Conservation (phyloP, 2,888 invertebrate genomes). For the Tryphoninae sp. region DNA sequence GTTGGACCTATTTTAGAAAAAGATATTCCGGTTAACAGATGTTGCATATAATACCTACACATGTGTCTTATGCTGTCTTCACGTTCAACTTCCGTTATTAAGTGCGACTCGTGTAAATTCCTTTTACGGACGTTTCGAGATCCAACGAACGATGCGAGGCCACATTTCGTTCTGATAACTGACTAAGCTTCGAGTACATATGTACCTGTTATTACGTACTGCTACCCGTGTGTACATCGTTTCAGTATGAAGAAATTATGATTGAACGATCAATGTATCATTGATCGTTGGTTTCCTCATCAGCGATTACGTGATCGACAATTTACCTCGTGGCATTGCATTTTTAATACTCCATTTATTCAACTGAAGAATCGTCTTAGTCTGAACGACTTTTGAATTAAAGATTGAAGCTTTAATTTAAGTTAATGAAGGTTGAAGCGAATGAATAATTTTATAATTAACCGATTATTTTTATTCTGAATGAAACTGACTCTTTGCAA, state of each 20-base stretch:
- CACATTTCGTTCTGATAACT: neutral
- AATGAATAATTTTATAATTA: too few species aligned
- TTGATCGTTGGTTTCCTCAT: neutral
- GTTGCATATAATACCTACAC: neutral
- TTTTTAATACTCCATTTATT: too few species aligned
- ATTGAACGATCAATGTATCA: neutral
- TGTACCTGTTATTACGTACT: neutral
- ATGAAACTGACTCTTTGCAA: neutral
- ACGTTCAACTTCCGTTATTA: constrained; percentile 52
- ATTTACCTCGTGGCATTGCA: too few species aligned
- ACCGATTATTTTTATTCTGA: neutral
- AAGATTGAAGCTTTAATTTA: too few species aligned
- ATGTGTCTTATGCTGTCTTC: neutral
- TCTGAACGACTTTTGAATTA: too few species aligned
- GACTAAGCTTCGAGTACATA: neutral
- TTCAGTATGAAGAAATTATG: neutral
- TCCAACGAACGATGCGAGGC: neutral
- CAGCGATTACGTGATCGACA: too few species aligned
- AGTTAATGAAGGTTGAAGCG: too few species aligned
- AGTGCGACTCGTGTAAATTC: constrained; percentile 6
- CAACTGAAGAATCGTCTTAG: too few species aligned
- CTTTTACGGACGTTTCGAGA: neutral
- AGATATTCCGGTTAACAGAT: constrained; percentile 40
- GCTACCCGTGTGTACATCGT: neutral
- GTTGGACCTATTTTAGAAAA: constrained; percentile 12